phyloP scores from a whole-genome alignment of 2,113 vertebrate species.

The Nyctibius bracteatus region DNA sequence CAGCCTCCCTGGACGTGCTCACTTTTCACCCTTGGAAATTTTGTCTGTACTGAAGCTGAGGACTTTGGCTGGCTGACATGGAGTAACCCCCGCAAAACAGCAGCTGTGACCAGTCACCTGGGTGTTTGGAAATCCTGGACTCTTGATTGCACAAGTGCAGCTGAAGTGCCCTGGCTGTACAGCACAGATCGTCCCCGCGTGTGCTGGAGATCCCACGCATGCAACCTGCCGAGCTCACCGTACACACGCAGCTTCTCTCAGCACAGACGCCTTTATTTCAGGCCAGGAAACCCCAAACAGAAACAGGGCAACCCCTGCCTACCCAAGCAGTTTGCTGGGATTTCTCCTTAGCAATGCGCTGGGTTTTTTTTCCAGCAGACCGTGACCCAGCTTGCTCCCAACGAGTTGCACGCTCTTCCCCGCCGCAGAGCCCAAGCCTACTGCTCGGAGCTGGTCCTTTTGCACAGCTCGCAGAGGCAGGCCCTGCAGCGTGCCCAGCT shows the following conservation, averaged over 20 bases:
- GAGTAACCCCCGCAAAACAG: neutral
- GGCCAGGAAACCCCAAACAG: constrained; percentile 25
- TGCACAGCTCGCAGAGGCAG: neutral
- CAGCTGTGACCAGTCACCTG: neutral
- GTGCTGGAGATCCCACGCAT: accelerated
- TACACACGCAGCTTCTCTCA: neutral
- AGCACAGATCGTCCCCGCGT: neutral
- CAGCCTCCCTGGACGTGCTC: neutral
- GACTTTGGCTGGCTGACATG: neutral
- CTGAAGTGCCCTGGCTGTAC: neutral
- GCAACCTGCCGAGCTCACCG: neutral
- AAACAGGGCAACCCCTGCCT: neutral
- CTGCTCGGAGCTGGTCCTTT: accelerated
- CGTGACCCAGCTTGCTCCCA: neutral
- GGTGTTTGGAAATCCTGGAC: constrained; percentile 18
- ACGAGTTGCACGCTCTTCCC: neutral
- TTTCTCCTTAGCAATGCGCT: neutral
- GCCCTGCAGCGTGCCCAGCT: neutral
- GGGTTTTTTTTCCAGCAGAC: neutral
- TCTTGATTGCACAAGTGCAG: neutral
- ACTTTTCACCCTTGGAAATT: neutral
- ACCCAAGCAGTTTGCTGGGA: neutral
- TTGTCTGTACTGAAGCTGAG: neutral
- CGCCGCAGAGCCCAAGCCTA: accelerated
- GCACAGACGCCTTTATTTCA: neutral